Percentiles rank a stretch among this genome's conserved stretches.
phyloP scores from a whole-genome alignment of 2,888 invertebrate species.

The Athalia circularis region DNA sequence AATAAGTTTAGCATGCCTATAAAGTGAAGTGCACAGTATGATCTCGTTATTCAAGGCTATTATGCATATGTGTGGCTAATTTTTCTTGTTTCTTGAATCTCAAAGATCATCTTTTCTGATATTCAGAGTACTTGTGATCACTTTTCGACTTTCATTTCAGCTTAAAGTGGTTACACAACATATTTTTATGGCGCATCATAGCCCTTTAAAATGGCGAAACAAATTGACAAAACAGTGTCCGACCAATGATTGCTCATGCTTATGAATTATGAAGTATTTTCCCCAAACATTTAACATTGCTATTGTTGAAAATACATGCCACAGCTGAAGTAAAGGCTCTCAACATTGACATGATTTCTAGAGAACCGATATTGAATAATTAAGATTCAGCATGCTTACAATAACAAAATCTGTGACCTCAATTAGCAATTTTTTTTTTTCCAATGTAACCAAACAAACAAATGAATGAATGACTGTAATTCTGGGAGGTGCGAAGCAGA shows the following conservation, averaged over 20 bases:
- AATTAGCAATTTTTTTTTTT: constrained; percentile 24
- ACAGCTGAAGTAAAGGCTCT: constrained; percentile 17
- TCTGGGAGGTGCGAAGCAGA: constrained; percentile 37
- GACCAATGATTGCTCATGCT: constrained; percentile 33
- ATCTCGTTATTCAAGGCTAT: too few relatives aligned
- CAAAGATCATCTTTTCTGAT: too few relatives aligned
- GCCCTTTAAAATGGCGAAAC: constrained; percentile 45
- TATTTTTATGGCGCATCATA: constrained; percentile 38
- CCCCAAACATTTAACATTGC: constrained; percentile 44
- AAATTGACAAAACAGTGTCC: constrained; percentile 18
- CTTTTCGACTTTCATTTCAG: too few relatives aligned
- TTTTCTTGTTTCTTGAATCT: too few relatives aligned
- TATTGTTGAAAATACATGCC: constrained; percentile 34
- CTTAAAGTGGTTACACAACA: too few relatives aligned
- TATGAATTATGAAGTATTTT: constrained; percentile 13
- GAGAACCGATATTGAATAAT: constrained; percentile 9
- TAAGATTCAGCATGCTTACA: constrained; percentile 32
- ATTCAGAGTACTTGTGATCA: too few relatives aligned
- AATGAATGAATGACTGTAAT: neutral
- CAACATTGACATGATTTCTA: constrained; percentile 3
- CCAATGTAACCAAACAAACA: neutral
- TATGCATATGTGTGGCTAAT: too few relatives aligned
- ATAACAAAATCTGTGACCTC: constrained; percentile 38
- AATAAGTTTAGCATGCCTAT: too few relatives aligned
- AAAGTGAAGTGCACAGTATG: too few relatives aligned